Percentiles rank a stretch among this genome's conserved stretches.
Evolutionary conservation across 1,140 invertebrate genomes (phyloP).

Genomic region (Dendrolimus kikuchii): DNA sequence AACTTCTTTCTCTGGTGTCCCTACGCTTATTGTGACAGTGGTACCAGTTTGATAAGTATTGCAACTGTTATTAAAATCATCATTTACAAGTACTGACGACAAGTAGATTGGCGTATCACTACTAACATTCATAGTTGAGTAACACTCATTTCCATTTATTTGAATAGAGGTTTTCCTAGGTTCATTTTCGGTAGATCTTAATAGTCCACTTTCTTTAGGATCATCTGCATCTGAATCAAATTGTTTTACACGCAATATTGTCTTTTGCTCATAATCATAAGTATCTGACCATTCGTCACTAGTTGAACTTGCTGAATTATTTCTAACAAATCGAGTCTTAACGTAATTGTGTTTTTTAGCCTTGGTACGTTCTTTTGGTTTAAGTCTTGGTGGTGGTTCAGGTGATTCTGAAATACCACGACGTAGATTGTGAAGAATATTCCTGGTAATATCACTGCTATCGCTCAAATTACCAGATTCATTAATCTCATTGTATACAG

Average conservation of each 20-base stretch:
- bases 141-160: constrained; percentile 82
- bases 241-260: constrained; percentile 62
- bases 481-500: constrained; percentile 17
- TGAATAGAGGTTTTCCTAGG: constrained; percentile 82
- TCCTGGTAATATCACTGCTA: constrained; percentile 59
- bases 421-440: constrained; percentile 49
- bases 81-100: constrained; percentile 78
- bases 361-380: constrained; percentile 46
- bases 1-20: constrained; percentile 42
- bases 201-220: constrained; percentile 32
- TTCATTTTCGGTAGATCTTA: constrained; percentile 42
- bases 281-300: constrained; percentile 65
- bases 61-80: constrained; percentile 57
- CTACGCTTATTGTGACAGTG: constrained; percentile 74
- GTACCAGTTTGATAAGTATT: constrained; percentile 66
- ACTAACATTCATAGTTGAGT: constrained; percentile 76
- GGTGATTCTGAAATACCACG: constrained; percentile 54
- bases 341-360: constrained; percentile 67
- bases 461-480: constrained; percentile 58
- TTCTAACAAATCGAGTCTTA: constrained; percentile 65
- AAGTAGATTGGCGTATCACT: constrained; percentile 77
- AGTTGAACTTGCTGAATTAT: constrained; percentile 58
- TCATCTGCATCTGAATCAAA: constrained; percentile 63
- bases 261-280: constrained; percentile 61
- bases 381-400: constrained; percentile 64